Conservation (phyloP, 2,888 invertebrate genomes). For the Rotaria sp. region DNA sequence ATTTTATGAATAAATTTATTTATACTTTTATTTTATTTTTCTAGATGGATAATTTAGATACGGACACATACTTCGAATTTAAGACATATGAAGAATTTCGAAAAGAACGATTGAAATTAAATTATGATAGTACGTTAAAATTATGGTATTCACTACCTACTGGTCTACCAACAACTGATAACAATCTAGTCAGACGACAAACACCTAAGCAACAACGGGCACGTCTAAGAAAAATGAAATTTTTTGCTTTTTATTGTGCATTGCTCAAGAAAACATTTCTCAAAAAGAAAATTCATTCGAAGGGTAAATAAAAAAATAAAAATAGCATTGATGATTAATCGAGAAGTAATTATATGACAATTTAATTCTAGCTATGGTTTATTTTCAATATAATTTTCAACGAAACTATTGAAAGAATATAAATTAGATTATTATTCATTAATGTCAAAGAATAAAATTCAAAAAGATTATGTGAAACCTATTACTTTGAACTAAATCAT, state of each 20-base stretch:
- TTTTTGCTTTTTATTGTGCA: slow-evolving; percentile 26
- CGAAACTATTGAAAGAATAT: too few species aligned
- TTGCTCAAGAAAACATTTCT: slow-evolving; percentile 1
- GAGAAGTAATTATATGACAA: too few species aligned
- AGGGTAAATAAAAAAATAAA: not conserved
- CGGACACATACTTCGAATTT: not conserved
- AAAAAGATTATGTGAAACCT: too few species aligned
- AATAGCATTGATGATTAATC: too few species aligned
- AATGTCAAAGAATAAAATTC: too few species aligned
- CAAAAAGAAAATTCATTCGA: not conserved
- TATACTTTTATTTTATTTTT: not conserved
- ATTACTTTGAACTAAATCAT: too few species aligned
- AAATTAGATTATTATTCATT: too few species aligned
- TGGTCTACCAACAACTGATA: not conserved
- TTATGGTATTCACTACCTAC: slow-evolving; percentile 5
- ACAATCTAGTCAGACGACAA: not conserved
- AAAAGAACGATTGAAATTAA: not conserved
- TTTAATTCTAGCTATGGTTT: too few species aligned
- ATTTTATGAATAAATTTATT: too few species aligned
- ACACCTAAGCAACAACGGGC: not conserved
- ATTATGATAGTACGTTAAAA: slow-evolving; percentile 10
- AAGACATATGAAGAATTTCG: not conserved
- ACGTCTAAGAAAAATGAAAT: not conserved
- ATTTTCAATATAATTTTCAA: too few species aligned
- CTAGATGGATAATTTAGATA: not conserved